Conservation (phyloP, 1,140 invertebrate genomes). For the Tetraneura akinire region DNA sequence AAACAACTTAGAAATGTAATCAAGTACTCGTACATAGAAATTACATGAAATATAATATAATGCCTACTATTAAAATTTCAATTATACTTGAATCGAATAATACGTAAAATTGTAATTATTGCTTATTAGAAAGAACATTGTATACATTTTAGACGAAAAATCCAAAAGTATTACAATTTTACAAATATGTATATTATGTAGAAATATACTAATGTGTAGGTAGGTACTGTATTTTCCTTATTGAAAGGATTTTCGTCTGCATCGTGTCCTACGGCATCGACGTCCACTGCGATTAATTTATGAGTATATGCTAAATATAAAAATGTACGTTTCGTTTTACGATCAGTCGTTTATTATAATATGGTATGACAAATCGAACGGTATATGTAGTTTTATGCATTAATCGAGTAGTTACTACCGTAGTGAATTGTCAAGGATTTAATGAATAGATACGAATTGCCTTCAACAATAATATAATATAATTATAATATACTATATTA, state of each 20-base stretch:
- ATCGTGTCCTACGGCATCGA: not conserved
- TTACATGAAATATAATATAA: no score
- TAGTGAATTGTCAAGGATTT: constrained; percentile 18
- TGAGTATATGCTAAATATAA: not conserved
- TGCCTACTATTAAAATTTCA: no score
- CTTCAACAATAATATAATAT: not conserved
- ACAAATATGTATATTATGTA: no score
- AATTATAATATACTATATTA: constrained; percentile 25
- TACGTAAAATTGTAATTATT: no score
- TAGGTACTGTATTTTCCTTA: no score
- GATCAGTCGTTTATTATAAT: not conserved
- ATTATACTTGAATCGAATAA: no score
- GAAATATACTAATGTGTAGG: no score
- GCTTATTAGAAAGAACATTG: no score
- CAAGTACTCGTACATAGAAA: no score
- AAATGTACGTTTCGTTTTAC: not conserved
- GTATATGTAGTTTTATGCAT: constrained; percentile 11
- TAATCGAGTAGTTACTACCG: not conserved
- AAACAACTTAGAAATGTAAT: no score
- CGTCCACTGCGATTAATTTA: not conserved
- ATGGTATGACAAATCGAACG: not conserved
- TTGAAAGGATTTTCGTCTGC: not conserved
- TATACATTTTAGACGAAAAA: no score
- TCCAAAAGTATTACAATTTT: no score
- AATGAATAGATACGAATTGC: constrained; percentile 6